Percentiles rank a stretch among this genome's conserved stretches.
Evolutionary conservation across 2,888 invertebrate genomes (phyloP).

Genomic region (Diachrysia chrysitis): DNA sequence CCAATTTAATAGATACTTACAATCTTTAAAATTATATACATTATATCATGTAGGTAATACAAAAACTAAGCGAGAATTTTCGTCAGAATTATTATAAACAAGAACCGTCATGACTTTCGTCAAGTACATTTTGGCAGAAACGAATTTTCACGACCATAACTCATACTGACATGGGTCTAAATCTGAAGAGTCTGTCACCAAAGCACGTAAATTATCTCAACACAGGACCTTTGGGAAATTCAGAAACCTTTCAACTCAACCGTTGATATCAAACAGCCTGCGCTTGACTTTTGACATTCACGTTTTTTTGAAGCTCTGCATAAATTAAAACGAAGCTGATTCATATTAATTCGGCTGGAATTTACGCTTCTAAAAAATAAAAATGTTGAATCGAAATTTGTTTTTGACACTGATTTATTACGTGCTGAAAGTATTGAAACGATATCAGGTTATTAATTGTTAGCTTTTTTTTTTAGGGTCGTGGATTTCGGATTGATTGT

Average conservation of each 20-base stretch:
- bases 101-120: background rate
- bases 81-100: background rate
- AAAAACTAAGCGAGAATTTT: background rate
- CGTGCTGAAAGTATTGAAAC: background rate
- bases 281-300: slow-evolving; percentile 43
- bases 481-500: background rate
- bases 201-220: slow-evolving; percentile 38
- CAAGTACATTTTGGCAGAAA: slow-evolving; percentile 6
- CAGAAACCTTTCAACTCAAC: slow-evolving; percentile 25
- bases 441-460: slow-evolving; percentile 5
- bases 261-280: slow-evolving; percentile 41
- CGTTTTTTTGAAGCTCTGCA: slow-evolving; percentile 11
- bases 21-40: no score
- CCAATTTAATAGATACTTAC: no score
- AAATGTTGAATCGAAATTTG: slow-evolving; percentile 12
- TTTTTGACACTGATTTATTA: slow-evolving; percentile 11
- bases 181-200: slow-evolving; percentile 39
- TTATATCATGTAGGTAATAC: background rate
- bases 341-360: slow-evolving; percentile 24
- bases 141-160: slow-evolving; percentile 15
- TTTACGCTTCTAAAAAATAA: slow-evolving; percentile 15
- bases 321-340: slow-evolving; percentile 27
- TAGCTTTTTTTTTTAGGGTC: background rate
- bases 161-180: slow-evolving; percentile 32
- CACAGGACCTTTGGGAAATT: slow-evolving; percentile 34